phyloP scores from a whole-genome alignment of 1,140 invertebrate genomes.

The Drosophila sulfurigaster region DNA sequence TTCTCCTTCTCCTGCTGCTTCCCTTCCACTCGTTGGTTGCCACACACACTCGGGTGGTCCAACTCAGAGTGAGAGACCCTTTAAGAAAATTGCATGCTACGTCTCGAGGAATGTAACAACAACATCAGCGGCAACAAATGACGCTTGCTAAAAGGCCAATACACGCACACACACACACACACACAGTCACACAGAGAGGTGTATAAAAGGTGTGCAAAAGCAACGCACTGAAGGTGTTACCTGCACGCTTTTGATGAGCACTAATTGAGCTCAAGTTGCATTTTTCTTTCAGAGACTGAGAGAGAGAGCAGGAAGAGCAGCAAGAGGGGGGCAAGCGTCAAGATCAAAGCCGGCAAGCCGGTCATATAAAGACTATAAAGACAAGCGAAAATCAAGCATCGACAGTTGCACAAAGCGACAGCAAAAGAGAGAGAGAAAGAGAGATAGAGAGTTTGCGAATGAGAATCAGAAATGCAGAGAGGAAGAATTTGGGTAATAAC shows the following conservation, averaged over 20 bases:
- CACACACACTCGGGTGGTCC: constrained; percentile 65
- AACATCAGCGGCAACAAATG: constrained; percentile 33
- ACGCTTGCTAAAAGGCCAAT: constrained; percentile 57
- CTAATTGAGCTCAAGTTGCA: constrained; percentile 83
- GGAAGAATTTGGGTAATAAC: constrained; percentile 71
- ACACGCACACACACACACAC: constrained; percentile 36
- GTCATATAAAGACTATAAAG: constrained; percentile 51
- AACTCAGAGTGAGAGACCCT: constrained; percentile 39
- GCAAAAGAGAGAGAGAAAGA: constrained; percentile 24
- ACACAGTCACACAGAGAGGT: constrained; percentile 4
- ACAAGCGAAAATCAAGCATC: constrained; percentile 82
- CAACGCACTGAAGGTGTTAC: constrained; percentile 82
- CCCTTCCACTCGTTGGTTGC: not conserved
- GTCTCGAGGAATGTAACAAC: constrained; percentile 37
- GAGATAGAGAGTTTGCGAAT: constrained; percentile 19
- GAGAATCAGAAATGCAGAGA: constrained; percentile 18
- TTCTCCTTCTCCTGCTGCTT: not conserved
- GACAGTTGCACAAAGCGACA: constrained; percentile 56
- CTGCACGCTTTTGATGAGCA: constrained; percentile 83
- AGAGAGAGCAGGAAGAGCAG: not conserved
- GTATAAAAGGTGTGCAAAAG: constrained; percentile 68
- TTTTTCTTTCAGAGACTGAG: constrained; percentile 62
- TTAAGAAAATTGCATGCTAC: constrained; percentile 71
- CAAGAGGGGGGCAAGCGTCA: constrained; percentile 44
- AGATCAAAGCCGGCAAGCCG: constrained; percentile 78